Evolutionary conservation across 2,797 vertebrate genomes (phyloP).

Genomic region (Crypturellus tataupa): DNA sequence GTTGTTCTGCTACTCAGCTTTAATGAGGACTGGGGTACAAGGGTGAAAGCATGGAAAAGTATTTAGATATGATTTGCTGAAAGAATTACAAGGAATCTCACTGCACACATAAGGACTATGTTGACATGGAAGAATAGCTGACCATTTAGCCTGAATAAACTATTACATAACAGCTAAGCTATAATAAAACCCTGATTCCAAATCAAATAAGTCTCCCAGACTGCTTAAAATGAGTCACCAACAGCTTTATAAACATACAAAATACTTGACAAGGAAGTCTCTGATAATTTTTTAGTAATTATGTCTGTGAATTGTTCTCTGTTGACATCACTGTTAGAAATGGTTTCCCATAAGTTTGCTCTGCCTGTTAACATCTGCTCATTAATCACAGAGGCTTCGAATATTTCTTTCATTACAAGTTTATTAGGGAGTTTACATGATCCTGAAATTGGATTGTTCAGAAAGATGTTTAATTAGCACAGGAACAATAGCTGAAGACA

Average conservation of each 20-base stretch:
- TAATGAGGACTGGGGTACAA: conserved; percentile 41
- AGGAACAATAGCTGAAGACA: conserved; percentile 61
- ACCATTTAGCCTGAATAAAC: conserved; percentile 81
- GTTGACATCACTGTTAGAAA: conserved; percentile 90
- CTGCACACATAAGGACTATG: conserved; percentile 67
- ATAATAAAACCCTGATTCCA: conserved; percentile 86
- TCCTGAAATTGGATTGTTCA: conserved; percentile 41
- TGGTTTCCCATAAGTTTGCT: conserved; percentile 87
- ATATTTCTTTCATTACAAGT: conserved; percentile 80
- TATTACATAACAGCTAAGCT: conserved; percentile 87
- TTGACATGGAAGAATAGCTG: conserved; percentile 81
- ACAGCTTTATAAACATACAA: conserved; percentile 89
- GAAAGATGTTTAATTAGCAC: conserved; percentile 74
- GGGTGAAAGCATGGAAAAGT: conserved; percentile 67
- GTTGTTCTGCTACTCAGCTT: conserved; percentile 21
- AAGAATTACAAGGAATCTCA: conserved; percentile 77
- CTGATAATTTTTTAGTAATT: conserved; percentile 90
- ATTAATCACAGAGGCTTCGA: conserved; percentile 87
- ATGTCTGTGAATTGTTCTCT: conserved; percentile 89
- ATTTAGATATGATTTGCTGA: conserved; percentile 76
- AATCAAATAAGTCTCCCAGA: conserved; percentile 88
- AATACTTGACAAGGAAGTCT: conserved; percentile 89
- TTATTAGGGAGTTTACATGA: conserved; percentile 74
- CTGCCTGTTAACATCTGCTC: conserved; percentile 87
- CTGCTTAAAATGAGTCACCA: conserved; percentile 87